Percentiles rank a stretch among this genome's conserved stretches.
Conservation (phyloP, 1,140 invertebrate species). For the Camponotus vicinus region DNA sequence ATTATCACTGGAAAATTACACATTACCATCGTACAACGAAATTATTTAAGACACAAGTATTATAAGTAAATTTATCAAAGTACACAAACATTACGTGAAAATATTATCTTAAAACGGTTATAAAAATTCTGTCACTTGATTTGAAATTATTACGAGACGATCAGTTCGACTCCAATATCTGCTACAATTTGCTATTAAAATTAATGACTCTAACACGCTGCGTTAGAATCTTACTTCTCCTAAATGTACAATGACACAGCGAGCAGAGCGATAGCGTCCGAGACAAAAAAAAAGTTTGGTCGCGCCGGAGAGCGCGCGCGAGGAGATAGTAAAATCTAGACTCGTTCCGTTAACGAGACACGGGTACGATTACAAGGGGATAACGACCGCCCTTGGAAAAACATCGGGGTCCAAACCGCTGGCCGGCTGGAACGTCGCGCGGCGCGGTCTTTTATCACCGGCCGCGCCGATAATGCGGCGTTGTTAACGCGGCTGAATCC, state of each 20-base stretch:
- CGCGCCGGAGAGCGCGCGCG: not conserved
- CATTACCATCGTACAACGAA: not conserved
- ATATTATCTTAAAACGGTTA: not conserved
- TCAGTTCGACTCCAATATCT: not conserved
- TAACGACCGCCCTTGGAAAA: conserved; percentile 61
- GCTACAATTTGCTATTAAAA: conserved; percentile 32
- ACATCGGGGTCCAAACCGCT: conserved; percentile 34
- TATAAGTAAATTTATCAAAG: conserved; percentile 15
- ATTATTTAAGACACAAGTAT: not conserved
- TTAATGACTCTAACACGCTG: not conserved
- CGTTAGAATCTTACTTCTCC: conserved; percentile 10
- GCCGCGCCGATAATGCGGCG: conserved; percentile 52
- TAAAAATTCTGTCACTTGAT: conserved; percentile 9
- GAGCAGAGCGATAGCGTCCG: not conserved
- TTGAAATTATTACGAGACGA: not conserved
- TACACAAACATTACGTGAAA: not conserved
- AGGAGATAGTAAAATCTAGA: conserved; percentile 59
- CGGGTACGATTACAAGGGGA: conserved; percentile 56
- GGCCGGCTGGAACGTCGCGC: conserved; percentile 20
- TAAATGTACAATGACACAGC: not conserved
- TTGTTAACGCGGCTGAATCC: conserved; percentile 58
- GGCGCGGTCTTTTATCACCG: conserved; percentile 56
- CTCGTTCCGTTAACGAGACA: conserved; percentile 26
- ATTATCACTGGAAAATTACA: not conserved
- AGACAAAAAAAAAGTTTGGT: conserved; percentile 10